A percentile compares a stretch with the other conserved stretches of the same genome.
phyloP scores from a whole-genome alignment of 2,113 vertebrate genomes.

The Urocolius indicus region DNA sequence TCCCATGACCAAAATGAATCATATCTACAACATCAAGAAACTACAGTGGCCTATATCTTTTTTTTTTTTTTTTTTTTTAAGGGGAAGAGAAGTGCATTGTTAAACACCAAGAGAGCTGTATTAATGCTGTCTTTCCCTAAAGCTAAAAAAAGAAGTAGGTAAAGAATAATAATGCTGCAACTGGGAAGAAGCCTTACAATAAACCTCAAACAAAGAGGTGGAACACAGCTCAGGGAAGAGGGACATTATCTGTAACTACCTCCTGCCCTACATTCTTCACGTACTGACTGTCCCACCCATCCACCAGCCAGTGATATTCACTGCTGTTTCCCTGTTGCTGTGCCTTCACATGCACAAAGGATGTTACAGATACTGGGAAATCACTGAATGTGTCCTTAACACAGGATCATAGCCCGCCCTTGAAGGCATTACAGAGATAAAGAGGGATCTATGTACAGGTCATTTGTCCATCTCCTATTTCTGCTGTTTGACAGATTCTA shows the following conservation, averaged over 20 bases:
- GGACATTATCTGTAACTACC: not conserved
- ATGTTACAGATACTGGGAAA: not conserved
- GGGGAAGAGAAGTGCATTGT: not conserved
- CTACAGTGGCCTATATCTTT: not conserved
- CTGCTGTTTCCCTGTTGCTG: not conserved
- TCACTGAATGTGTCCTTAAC: not conserved
- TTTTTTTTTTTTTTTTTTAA: not conserved
- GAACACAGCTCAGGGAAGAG: not conserved
- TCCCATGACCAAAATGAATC: slow-evolving; percentile 62
- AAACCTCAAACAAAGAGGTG: not conserved
- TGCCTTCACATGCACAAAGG: not conserved
- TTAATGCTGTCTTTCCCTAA: not conserved
- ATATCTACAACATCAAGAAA: slow-evolving; percentile 41
- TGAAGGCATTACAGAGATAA: not conserved
- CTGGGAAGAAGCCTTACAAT: not conserved
- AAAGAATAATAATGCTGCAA: not conserved
- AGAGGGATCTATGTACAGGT: not conserved
- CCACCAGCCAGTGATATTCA: not conserved
- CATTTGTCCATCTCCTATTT: not conserved
- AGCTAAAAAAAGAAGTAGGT: not conserved
- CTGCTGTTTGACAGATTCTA: not conserved
- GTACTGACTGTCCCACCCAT: not conserved
- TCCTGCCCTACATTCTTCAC: not conserved
- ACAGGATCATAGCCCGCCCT: not conserved
- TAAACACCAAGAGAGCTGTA: not conserved